Evolutionary conservation across 1,140 invertebrate species (phyloP), one percentile per base, ranked within the genome.

Genomic region (Armadillidium nasatum): DNA sequence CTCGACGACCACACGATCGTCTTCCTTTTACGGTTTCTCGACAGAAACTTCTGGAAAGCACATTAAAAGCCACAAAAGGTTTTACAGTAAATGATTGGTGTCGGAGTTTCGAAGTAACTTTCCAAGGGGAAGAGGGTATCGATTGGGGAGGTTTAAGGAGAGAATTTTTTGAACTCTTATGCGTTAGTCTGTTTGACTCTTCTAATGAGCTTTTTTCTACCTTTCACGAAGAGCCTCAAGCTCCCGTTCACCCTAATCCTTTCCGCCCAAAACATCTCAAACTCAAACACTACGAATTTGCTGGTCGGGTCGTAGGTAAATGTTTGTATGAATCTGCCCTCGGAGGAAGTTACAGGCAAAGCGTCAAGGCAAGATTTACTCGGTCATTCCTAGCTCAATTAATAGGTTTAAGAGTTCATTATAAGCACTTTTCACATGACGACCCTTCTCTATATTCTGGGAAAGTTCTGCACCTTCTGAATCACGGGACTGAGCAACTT

Each of bases 371-470:
- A 0, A 87, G 93, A 79, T 95, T 97, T 83, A 93, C 94, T 22
- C 87, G 94, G 74, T 96, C 94, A n/a, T 97, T 97, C 86, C 87
- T 97, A 44, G 95, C 95, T 60, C 94, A 96, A 87, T 89, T 97
- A 68, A 96, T 97, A 83, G 95, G 95, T 45, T 89, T 97, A 45
- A 85, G 93, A 80, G 94, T 97, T 43, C 93, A 96, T 86, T 96
- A 95, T 82, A 96, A 95, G 91, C 95, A 97, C 86, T 97, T 97
- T 86, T 94, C 96, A 83, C 94, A 95, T 86, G 95, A 97, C 83
- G 95, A 97, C 86, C 95, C 95, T 0, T 94, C 96, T 84, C 86
- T 97, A 33, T 97, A 95, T 84, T 86, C 95, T 72, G 91, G 91
- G 13, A 97, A 97, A 87, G 91, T 97, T 15, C 46, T 67, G 13